A percentile compares a stretch with the other conserved stretches of the same genome.
These are phyloP conservation scores for Amphiprion percula DNA, from an alignment of 2,113 vertebrate genomes.

Conservation along the genomic window DNA sequence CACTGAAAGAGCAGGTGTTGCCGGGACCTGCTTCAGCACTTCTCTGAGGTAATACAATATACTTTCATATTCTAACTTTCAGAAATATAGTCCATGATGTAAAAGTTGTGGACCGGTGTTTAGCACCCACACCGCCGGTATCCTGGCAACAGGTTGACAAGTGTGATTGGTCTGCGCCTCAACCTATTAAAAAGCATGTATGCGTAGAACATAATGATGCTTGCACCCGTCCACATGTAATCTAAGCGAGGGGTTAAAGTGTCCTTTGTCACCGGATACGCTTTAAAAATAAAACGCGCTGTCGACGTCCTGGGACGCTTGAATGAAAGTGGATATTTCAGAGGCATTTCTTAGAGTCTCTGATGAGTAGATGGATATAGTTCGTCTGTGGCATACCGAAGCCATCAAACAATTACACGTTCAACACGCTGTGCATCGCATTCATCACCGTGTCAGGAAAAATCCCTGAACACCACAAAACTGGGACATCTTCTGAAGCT, in stretches of 20 bases:
- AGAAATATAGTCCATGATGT: slow-evolving; percentile 98
- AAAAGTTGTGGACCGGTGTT: slow-evolving; percentile 91
- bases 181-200: slow-evolving; percentile 86
- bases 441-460: slow-evolving; percentile 3
- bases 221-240: slow-evolving; percentile 86
- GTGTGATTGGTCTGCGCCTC: slow-evolving; percentile 85
- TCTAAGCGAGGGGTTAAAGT: slow-evolving; percentile 88
- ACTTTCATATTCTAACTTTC: slow-evolving; percentile 91
- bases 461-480: slow-evolving; percentile 20
- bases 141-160: slow-evolving; percentile 80
- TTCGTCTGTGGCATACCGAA: slow-evolving; percentile 58
- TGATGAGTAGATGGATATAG: slow-evolving; percentile 68
- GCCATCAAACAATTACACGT: slow-evolving; percentile 66
- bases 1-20: slow-evolving; percentile 82
- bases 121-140: slow-evolving; percentile 85
- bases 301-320: slow-evolving; percentile 83
- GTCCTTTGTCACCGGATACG: slow-evolving; percentile 89
- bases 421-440: slow-evolving; percentile 25
- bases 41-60: slow-evolving; percentile 89
- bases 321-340: slow-evolving; percentile 82
- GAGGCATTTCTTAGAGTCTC: slow-evolving; percentile 77
- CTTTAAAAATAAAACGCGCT: slow-evolving; percentile 92
- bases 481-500: slow-evolving; percentile 4
- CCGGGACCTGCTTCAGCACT: slow-evolving; percentile 88
- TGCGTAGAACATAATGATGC: slow-evolving; percentile 86